Conservation (phyloP, 2,888 invertebrate species). For the Calliscelio sp. region DNA sequence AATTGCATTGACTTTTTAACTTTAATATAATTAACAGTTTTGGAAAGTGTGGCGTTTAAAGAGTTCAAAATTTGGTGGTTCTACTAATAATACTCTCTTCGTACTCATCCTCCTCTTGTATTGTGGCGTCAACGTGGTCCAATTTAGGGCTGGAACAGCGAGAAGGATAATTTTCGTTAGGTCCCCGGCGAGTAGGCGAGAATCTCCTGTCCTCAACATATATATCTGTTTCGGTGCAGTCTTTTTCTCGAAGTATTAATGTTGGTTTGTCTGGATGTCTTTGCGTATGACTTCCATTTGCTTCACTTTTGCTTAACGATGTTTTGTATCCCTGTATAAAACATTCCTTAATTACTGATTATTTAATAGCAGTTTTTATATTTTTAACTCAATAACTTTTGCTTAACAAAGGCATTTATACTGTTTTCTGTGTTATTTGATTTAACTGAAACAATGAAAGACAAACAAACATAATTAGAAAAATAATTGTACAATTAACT, state of each 20-base stretch:
- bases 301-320: constrained; percentile 68
- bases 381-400: too few species aligned
- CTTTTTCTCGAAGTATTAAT: constrained; percentile 70
- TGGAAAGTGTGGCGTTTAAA: not conserved
- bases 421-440: too few species aligned
- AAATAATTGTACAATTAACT: constrained; percentile 62
- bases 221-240: constrained; percentile 81
- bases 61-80: constrained; percentile 68
- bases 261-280: constrained; percentile 60
- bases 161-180: constrained; percentile 82
- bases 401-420: too few species aligned
- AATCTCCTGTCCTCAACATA: constrained; percentile 80
- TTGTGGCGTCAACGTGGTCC: constrained; percentile 80
- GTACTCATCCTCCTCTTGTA: constrained; percentile 79
- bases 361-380: too few species aligned
- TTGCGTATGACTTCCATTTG: constrained; percentile 38
- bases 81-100: constrained; percentile 45
- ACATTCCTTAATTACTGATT: too few species aligned
- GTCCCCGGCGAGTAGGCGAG: constrained; percentile 76
- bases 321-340: constrained; percentile 75
- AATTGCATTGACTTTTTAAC: too few species aligned
- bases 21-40: not conserved
- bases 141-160: constrained; percentile 80
- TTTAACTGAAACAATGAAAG: too few species aligned
- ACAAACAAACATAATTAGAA: too few species aligned